Percentiles rank a stretch among this genome's conserved stretches.
Evolutionary conservation across 2,113 vertebrate genomes (phyloP).

Genomic region (Ophthalmotilapia sp.): DNA sequence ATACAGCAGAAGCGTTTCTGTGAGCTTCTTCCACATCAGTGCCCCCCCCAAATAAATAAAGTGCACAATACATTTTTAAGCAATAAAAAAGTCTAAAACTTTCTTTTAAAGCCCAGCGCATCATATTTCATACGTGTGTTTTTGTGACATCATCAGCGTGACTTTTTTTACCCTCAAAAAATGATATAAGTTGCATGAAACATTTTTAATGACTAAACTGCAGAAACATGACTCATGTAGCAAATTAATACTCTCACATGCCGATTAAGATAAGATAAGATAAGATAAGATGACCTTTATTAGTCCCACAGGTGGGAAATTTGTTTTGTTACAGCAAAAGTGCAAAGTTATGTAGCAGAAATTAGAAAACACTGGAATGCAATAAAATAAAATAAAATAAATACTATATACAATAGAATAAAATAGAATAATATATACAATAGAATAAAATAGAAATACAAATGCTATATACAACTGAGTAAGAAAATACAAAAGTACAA

Average conservation of each 20-base stretch:
- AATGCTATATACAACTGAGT: too few relatives aligned
- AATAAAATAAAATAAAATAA: too few relatives aligned
- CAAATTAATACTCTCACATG: neutral
- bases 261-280: neutral
- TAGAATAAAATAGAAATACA: too few relatives aligned
- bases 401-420: too few relatives aligned
- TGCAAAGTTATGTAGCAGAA: too few relatives aligned
- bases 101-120: neutral
- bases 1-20: rapidly evolving
- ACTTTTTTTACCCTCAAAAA: neutral
- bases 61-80: neutral
- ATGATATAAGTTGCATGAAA: neutral
- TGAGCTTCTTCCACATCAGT: neutral
- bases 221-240: neutral
- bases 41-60: neutral
- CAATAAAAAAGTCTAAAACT: neutral
- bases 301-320: too few relatives aligned
- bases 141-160: neutral
- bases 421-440: too few relatives aligned
- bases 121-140: neutral
- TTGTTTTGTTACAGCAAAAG: too few relatives aligned
- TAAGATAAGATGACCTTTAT: too few relatives aligned
- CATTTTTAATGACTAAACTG: neutral
- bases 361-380: too few relatives aligned
- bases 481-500: too few relatives aligned